Evolutionary conservation across 1,140 invertebrate species (phyloP), one percentile per base, ranked within the genome.

Genomic region (Limonius californicus): DNA sequence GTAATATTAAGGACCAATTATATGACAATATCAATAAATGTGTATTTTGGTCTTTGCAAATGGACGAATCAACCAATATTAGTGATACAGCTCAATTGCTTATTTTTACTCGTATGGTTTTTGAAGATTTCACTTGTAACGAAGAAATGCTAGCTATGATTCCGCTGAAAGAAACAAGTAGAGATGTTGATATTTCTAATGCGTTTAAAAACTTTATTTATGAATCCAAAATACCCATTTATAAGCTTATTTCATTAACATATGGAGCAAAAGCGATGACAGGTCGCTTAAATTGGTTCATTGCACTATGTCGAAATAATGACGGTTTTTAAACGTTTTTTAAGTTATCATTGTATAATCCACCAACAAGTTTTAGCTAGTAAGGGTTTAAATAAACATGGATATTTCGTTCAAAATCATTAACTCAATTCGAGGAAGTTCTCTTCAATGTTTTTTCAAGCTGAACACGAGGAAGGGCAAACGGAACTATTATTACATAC

Each of bases 291-390:
- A 72, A 72, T 68, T 65, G 68, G 45, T 70, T 65, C 65, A 68
- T 72, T 62, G 54, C 58, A 58, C 56, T 69, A 59, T 67, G 63
- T 61, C 64, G 67, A 21, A 69, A 72, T 62, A 63, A 72, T 62
- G 59, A 70, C 57, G 54, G 69, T 30, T 69, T 67, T 61, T 65
- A 58, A 69, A n/a, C 62, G 65, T 54, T 72, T 73, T 61, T 64
- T 73, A 57, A 68, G 63, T 61, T 73, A 73, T 64, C 68, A 72
- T 68, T 72, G 67, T 56, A 68, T 74, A 70, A 73, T n/a, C n/a
- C n/a, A n/a, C n/a, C n/a, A n/a, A n/a, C n/a, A n/a, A n/a, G n/a
- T n/a, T n/a, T n/a, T n/a, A 66, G 72, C 63, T 68, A 74, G 57
- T 64, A 70, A 66, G 66, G 70, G 63, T 61, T 73, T 70, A 64